Percentiles rank a stretch among this genome's conserved stretches.
phyloP scores from a whole-genome alignment of 1,140 invertebrate genomes.

The Wiebesia pumilae region DNA sequence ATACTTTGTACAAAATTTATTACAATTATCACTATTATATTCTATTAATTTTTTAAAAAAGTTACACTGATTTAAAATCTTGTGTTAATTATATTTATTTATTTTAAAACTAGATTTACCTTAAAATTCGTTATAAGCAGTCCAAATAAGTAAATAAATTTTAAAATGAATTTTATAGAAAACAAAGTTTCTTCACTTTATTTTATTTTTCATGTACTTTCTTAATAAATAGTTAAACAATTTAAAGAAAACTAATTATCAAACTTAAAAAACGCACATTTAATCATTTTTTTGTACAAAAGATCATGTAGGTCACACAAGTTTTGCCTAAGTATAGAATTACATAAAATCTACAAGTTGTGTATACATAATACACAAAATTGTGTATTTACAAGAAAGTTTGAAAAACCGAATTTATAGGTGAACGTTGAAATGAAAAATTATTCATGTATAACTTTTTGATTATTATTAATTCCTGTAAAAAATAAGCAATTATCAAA shows the following conservation, averaged over 20 bases:
- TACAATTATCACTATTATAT: background rate
- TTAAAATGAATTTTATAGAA: background rate
- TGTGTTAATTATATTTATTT: background rate
- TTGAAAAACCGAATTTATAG: constrained; percentile 9
- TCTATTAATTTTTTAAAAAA: background rate
- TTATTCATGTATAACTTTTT: constrained; percentile 26
- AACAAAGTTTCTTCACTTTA: background rate
- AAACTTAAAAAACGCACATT: constrained; percentile 47
- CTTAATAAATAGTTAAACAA: background rate
- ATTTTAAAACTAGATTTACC: background rate
- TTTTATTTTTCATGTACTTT: background rate
- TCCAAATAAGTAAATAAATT: background rate
- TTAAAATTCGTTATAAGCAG: background rate
- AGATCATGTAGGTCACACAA: constrained; percentile 35
- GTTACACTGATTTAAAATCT: background rate
- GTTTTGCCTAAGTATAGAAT: background rate
- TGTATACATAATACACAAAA: constrained; percentile 21
- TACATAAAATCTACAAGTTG: constrained; percentile 39
- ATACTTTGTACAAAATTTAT: background rate
- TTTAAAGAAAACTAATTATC: constrained; percentile 28
- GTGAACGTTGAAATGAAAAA: constrained; percentile 12
- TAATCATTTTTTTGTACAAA: constrained; percentile 50
- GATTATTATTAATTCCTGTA: background rate
- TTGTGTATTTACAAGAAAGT: constrained; percentile 30
- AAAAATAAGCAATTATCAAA: constrained; percentile 33